Evolutionary conservation across 2,797 vertebrate species (phyloP).

Genomic region (Poecile montanus): DNA sequence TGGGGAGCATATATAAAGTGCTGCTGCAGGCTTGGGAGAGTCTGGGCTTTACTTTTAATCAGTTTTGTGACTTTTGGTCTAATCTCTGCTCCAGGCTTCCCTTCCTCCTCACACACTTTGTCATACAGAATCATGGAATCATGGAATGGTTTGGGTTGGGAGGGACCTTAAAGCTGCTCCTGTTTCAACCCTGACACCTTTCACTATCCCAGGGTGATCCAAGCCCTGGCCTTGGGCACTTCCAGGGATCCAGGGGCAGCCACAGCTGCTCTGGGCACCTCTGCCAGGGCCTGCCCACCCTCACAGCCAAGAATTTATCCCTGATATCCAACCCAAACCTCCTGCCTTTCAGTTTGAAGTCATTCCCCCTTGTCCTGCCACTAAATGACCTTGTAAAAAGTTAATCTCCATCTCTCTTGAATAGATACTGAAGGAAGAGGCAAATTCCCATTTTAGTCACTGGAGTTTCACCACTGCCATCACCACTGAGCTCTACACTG

Average conservation of each 20-base stretch:
- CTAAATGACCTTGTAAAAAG: too few relatives aligned
- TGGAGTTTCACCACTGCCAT: neutral
- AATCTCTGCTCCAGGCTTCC: neutral
- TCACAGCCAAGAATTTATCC: neutral
- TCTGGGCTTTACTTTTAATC: neutral
- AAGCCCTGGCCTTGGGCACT: neutral
- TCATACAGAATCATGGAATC: neutral
- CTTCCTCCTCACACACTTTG: neutral
- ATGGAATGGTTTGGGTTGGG: neutral
- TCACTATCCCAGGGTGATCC: accelerated
- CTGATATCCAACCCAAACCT: neutral
- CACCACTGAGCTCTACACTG: neutral
- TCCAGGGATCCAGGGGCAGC: neutral
- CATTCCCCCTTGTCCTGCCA: neutral
- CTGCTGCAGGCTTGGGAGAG: neutral
- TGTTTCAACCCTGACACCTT: neutral
- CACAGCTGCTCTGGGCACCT: neutral
- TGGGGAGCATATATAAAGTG: neutral
- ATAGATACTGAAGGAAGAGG: neutral
- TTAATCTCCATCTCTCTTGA: neutral
- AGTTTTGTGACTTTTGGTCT: neutral
- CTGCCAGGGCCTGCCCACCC: neutral
- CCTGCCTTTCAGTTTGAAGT: neutral
- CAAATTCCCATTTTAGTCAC: neutral
- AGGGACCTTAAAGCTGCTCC: neutral